Evolutionary conservation across 2,113 vertebrate species (phyloP).

Genomic region (Oncorhynchus kisutch): DNA sequence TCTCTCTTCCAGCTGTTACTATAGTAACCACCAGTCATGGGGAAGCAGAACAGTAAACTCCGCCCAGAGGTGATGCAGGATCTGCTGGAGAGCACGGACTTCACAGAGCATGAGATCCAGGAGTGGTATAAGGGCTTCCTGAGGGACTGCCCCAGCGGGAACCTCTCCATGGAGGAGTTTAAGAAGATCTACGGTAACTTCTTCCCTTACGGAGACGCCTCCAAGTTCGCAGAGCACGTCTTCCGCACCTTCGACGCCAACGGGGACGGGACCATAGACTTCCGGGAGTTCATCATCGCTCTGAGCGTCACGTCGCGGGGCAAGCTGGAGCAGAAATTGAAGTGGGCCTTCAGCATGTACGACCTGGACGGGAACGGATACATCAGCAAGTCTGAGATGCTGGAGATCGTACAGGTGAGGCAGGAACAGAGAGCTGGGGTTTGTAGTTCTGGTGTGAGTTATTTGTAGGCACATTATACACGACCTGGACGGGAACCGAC

Average conservation of each 20-base stretch:
- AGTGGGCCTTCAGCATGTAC: conserved; percentile 99
- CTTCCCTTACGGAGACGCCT: conserved; percentile 98
- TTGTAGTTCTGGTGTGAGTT: too few relatives aligned
- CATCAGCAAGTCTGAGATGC: conserved; percentile 98
- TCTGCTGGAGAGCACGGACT: conserved; percentile 98
- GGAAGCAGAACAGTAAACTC: conserved; percentile 99
- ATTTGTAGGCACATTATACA: too few relatives aligned
- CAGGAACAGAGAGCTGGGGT: too few relatives aligned
- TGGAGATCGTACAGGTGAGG: conserved; percentile 98
- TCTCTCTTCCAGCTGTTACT: conserved; percentile 42
- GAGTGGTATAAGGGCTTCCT: conserved; percentile 99
- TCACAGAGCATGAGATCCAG: conserved; percentile 98
- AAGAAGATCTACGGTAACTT: conserved; percentile 99
- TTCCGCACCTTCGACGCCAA: conserved; percentile 99
- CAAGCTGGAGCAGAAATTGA: conserved; percentile 98
- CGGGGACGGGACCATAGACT: conserved; percentile 97
- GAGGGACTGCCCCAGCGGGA: conserved; percentile 97
- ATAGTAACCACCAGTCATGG: conserved; percentile 77
- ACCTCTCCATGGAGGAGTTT: conserved; percentile 99
- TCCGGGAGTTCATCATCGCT: conserved; percentile 98
- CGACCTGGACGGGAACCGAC: too few relatives aligned
- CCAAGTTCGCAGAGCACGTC: conserved; percentile 97
- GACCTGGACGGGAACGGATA: conserved; percentile 97
- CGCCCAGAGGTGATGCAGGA: conserved; percentile 99
- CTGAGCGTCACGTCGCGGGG: conserved; percentile 94